Conservation (phyloP, 2,888 invertebrate species). For the Cerastoderma edule region DNA sequence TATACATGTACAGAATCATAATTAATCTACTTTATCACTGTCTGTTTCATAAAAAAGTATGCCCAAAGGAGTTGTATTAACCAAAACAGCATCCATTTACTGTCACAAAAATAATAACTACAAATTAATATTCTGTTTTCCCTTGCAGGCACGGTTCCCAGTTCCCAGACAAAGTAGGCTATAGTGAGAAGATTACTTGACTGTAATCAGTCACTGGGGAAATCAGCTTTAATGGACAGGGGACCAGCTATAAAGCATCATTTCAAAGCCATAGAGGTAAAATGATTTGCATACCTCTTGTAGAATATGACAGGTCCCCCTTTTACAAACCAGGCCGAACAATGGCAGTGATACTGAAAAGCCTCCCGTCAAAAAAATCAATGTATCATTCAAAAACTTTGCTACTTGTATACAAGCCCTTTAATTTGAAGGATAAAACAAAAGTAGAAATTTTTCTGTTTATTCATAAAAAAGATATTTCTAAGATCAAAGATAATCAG, state of each 20-base stretch:
- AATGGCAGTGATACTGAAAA: not conserved
- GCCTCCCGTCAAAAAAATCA: not conserved
- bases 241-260: not conserved
- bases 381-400: not conserved
- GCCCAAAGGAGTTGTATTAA: not conserved
- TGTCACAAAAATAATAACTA: not conserved
- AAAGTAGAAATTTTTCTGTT: not conserved
- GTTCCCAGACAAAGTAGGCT: not conserved
- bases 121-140: constrained; percentile 8
- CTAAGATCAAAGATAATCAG: too few species aligned
- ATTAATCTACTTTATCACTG: not conserved
- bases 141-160: constrained; percentile 8
- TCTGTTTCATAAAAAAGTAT: not conserved
- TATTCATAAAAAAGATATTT: too few species aligned
- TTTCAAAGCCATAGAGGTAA: constrained; percentile 11
- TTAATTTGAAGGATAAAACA: not conserved
- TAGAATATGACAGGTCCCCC: constrained; percentile 6
- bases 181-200: not conserved
- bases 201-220: constrained; percentile 14
- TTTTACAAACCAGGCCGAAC: not conserved
- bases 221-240: not conserved
- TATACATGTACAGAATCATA: not conserved
- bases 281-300: not conserved
- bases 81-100: not conserved
- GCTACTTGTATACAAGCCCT: not conserved